Conservation (phyloP, 2,888 invertebrate genomes). For the Odiellus spinosus region DNA sequence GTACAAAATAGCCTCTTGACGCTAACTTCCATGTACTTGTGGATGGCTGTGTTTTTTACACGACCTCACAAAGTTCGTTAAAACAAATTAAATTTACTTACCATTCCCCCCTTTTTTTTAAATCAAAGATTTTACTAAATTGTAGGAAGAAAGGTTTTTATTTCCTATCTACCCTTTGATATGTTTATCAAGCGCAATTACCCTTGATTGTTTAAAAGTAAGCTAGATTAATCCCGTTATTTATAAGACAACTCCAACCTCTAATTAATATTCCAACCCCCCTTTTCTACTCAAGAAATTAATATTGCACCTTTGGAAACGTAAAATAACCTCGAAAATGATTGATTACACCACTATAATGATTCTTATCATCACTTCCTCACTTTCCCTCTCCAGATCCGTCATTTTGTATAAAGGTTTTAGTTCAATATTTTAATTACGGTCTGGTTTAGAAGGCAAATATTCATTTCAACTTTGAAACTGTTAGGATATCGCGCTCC, state of each 20-base stretch:
- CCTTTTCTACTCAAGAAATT: not conserved
- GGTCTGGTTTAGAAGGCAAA: not conserved
- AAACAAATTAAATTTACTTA: no score
- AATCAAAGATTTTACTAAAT: constrained; percentile 3
- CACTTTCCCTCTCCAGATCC: no score
- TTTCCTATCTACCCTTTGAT: constrained; percentile 84
- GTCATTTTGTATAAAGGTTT: not conserved
- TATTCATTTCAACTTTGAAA: not conserved
- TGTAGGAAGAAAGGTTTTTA: constrained; percentile 60
- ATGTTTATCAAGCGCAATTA: constrained; percentile 33
- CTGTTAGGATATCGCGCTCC: constrained; percentile 69
- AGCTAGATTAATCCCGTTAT: constrained; percentile 35
- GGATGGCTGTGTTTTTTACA: constrained; percentile 71
- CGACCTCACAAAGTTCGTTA: constrained; percentile 74
- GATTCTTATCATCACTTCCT: no score
- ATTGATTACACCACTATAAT: no score
- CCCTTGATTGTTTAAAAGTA: constrained; percentile 45
- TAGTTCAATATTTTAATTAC: constrained; percentile 7
- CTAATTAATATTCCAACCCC: not conserved
- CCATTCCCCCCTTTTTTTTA: no score
- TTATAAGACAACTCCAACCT: no score
- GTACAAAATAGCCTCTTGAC: constrained; percentile 27
- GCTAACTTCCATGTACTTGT: constrained; percentile 61
- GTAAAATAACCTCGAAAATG: no score
- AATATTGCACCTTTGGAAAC: not conserved